Evolutionary conservation across 2,113 vertebrate species (phyloP).

Genomic region (Notothenia rossii): DNA sequence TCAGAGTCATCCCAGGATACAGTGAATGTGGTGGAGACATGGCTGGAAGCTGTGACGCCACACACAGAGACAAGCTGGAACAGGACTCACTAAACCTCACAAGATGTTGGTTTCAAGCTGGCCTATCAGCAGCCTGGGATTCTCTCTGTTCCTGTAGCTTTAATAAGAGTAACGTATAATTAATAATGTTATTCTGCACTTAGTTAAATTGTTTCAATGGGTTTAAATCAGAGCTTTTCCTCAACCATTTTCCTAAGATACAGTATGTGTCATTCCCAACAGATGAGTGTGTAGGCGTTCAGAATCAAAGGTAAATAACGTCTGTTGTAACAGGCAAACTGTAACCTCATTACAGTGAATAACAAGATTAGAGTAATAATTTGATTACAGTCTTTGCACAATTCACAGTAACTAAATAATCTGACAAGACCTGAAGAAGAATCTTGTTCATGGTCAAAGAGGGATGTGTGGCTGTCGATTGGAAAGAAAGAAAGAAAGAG

Average conservation of each 20-base stretch:
- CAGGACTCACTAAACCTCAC: constrained; percentile 24
- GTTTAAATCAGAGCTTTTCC: background rate
- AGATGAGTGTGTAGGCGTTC: constrained; percentile 3
- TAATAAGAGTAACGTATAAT: background rate
- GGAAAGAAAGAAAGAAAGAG: background rate
- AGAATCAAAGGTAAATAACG: background rate
- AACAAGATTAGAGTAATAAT: constrained; percentile 9
- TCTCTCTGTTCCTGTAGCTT: background rate
- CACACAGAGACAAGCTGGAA: constrained; percentile 36
- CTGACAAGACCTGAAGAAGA: background rate
- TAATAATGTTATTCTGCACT: background rate
- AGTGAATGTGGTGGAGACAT: constrained; percentile 1
- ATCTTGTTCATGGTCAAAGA: background rate
- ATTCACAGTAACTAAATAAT: constrained; percentile 24
- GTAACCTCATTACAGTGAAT: constrained; percentile 5
- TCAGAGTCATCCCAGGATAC: background rate
- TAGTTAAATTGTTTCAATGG: background rate
- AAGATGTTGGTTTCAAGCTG: constrained; percentile 6
- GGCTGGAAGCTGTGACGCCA: constrained; percentile 4
- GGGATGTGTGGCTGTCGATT: background rate
- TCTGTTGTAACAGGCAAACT: constrained; percentile 7
- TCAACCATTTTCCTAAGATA: background rate
- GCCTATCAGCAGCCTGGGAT: constrained; percentile 1
- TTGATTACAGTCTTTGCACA: background rate
- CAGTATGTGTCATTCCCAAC: constrained; percentile 4